Percentiles rank a stretch among this genome's conserved stretches.
Conservation (phyloP, 2,888 invertebrate species). For the Nomada goodeniana region DNA sequence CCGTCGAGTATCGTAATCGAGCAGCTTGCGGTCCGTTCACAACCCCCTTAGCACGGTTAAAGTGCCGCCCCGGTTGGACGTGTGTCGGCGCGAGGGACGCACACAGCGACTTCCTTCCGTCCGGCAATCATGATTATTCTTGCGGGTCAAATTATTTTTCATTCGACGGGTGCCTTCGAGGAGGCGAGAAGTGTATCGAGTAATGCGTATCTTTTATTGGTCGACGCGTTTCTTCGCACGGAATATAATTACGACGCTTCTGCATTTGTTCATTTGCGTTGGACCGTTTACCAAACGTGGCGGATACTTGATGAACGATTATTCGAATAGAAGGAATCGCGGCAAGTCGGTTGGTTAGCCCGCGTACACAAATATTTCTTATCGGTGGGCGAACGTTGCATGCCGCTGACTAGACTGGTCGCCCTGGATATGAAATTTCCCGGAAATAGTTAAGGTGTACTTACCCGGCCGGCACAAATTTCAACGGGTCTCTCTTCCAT, state of each 20-base stretch:
- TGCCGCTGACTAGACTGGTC: conserved; percentile 4
- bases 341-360: background rate
- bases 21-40: conserved; percentile 44
- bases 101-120: background rate
- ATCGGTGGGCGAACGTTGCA: background rate
- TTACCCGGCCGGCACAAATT: conserved; percentile 52
- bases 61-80: conserved; percentile 19
- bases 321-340: background rate
- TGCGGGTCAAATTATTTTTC: too few relatives aligned
- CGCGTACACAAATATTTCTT: conserved; percentile 30
- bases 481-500: conserved; percentile 46
- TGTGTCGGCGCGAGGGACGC: background rate
- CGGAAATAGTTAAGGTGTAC: conserved; percentile 42
- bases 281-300: too few relatives aligned
- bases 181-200: too few relatives aligned
- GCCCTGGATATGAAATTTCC: conserved; percentile 43
- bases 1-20: conserved; percentile 43
- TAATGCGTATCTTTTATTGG: too few relatives aligned
- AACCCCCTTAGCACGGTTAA: conserved; percentile 15
- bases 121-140: conserved; percentile 10
- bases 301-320: too few relatives aligned
- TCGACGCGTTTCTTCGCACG: too few relatives aligned
- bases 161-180: too few relatives aligned
- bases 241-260: too few relatives aligned
- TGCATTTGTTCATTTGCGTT: too few relatives aligned